Evolutionary conservation across 2,113 vertebrate species (phyloP).

Genomic region (Siniperca knerii): DNA sequence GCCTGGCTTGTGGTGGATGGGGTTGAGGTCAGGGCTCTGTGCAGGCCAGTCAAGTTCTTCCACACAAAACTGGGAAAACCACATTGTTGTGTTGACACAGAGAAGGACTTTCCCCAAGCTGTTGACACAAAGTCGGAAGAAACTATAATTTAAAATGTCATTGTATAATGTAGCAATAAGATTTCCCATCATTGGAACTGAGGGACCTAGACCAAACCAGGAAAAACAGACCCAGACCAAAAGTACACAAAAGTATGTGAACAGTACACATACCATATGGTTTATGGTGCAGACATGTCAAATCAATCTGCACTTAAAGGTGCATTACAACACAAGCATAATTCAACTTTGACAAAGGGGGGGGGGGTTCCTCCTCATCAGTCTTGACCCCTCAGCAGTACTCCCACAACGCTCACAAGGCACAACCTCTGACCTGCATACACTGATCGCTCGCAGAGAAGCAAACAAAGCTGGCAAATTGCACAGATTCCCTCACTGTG

Average conservation of each 20-base stretch:
- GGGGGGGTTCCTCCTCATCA: background rate
- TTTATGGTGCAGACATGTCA: background rate
- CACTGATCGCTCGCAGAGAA: constrained; percentile 1
- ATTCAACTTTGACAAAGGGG: background rate
- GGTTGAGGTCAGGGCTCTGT: background rate
- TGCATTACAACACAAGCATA: background rate
- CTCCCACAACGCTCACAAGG: constrained; percentile 46
- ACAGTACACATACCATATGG: background rate
- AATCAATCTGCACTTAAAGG: background rate
- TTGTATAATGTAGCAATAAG: too few species aligned
- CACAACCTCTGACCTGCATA: constrained; percentile 64
- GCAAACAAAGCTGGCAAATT: constrained; percentile 15
- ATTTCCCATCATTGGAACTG: too few species aligned
- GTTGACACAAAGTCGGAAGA: too few species aligned
- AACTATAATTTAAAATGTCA: too few species aligned
- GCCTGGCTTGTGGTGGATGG: background rate
- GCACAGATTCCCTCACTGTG: constrained; percentile 5
- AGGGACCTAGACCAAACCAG: background rate
- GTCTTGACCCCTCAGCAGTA: background rate
- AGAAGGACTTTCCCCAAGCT: background rate
- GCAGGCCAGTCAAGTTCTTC: background rate
- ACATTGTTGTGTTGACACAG: background rate
- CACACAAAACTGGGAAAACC: background rate
- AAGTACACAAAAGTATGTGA: background rate
- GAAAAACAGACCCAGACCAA: background rate